Evolutionary conservation across 2,888 invertebrate species (phyloP).

Genomic region (Cataglyphis altisquamis): DNA sequence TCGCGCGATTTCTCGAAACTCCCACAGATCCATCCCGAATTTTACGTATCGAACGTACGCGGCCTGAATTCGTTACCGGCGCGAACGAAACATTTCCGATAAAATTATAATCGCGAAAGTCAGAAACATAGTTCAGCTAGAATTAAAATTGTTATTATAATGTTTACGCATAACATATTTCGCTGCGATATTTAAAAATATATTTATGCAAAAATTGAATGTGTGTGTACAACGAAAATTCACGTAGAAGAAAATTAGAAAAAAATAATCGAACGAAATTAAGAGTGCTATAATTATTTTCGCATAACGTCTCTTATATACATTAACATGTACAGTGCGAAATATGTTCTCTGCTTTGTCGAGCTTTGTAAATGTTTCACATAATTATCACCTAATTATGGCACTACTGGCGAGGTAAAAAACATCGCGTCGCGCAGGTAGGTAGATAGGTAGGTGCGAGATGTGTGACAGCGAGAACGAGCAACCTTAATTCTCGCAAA

Average conservation of each 20-base stretch:
- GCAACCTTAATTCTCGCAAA: conserved; percentile 70
- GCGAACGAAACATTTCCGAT: not conserved
- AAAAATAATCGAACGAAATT: not conserved
- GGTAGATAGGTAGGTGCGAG: conserved; percentile 55
- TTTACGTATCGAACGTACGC: conserved; percentile 31
- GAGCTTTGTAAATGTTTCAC: conserved; percentile 34
- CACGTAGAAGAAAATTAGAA: conserved; percentile 12
- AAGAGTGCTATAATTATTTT: conserved; percentile 4
- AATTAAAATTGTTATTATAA: conserved; percentile 16
- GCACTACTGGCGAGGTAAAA: conserved; percentile 27
- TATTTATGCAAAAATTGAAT: not conserved
- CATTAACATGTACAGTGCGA: conserved; percentile 3
- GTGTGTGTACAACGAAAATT: not conserved
- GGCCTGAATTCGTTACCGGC: conserved; percentile 20
- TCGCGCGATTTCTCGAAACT: conserved; percentile 63
- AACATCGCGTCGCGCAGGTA: not conserved
- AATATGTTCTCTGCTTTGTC: not conserved
- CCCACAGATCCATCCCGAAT: conserved; percentile 11
- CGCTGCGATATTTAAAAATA: not conserved
- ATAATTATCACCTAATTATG: conserved; percentile 39
- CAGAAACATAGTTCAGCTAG: not conserved
- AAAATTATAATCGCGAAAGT: conserved; percentile 18
- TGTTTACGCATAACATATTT: not conserved
- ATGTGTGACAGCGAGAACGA: conserved; percentile 65
- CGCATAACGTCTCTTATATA: not conserved